A percentile compares a stretch with the other conserved stretches of the same genome.
Conservation (phyloP, 2,797 vertebrate species). For the Molossus alvarezi region DNA sequence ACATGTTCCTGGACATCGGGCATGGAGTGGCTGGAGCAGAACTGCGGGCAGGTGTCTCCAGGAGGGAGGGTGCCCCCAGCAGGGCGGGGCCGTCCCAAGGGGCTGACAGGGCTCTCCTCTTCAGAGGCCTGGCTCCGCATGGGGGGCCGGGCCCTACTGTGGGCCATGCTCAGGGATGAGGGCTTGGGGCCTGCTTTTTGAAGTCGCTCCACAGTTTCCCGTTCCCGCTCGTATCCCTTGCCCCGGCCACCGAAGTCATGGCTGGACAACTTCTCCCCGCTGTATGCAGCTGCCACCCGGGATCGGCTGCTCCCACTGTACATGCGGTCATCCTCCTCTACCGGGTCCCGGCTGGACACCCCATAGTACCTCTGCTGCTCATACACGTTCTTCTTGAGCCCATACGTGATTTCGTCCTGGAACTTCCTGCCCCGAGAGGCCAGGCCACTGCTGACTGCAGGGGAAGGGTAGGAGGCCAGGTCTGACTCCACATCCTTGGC, state of each 20-base stretch:
- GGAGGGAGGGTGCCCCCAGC: slow-evolving; percentile 92
- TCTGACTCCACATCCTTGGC: slow-evolving; percentile 99
- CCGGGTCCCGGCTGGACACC: slow-evolving; percentile 92
- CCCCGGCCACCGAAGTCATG: slow-evolving; percentile 95
- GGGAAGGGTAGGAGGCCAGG: slow-evolving; percentile 95
- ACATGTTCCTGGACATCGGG: slow-evolving; percentile 99
- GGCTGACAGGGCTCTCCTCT: slow-evolving; percentile 98
- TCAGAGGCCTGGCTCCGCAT: slow-evolving; percentile 97
- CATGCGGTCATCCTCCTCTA: slow-evolving; percentile 96
- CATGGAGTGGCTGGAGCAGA: slow-evolving; percentile 99
- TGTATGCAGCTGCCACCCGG: slow-evolving; percentile 94
- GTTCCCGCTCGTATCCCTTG: slow-evolving; percentile 97
- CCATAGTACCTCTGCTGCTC: slow-evolving; percentile 98
- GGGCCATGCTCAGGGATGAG: slow-evolving; percentile 91
- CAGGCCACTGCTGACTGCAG: slow-evolving; percentile 94
- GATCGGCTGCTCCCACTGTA: slow-evolving; percentile 94
- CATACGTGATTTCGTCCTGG: slow-evolving; percentile 96
- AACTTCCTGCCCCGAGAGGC: slow-evolving; percentile 96
- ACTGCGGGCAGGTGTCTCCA: slow-evolving; percentile 96
- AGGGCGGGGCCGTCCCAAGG: slow-evolving; percentile 94
- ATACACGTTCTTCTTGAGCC: slow-evolving; percentile 96
- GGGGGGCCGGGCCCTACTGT: slow-evolving; percentile 94
- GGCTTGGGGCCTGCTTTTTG: slow-evolving; percentile 94
- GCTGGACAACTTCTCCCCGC: slow-evolving; percentile 95
- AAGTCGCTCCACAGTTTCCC: slow-evolving; percentile 95